Evolutionary conservation across 2,888 invertebrate genomes (phyloP), one percentile per base, ranked within the genome.

Genomic region (Chymomyza caudatula): DNA sequence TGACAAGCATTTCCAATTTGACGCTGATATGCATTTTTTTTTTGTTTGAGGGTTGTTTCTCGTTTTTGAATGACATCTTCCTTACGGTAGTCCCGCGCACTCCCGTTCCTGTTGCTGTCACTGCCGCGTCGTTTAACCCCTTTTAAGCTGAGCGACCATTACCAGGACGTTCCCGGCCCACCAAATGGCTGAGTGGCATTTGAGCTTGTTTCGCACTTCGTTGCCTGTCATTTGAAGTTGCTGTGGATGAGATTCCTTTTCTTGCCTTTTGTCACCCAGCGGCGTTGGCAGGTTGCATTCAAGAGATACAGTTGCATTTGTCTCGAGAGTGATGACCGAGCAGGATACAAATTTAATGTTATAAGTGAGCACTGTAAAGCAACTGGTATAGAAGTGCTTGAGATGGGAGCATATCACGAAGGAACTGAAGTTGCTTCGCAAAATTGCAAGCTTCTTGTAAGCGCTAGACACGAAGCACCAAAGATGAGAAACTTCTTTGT

Each of bases 1-100:
- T 89, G 90, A 90, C 90, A 90, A 88, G 88, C 88, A 88, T 89
- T 89, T 89, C 87, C 89, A 88, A 89, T 89, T 88, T 89, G 79
- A 77, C 70, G 77, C 74, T 71, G 83, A 76, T 83, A 67, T 64
- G 63, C 68, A 67, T 66, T 72, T 63, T 73, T 76, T 59, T 19
- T 66, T 72, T 63, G 71, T 76, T 59, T 19, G 71, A 8, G 73
- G 78, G 84, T 75, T 59, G 79, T 60, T 60, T 37, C 55, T 60
- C 65, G 17, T 58, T 52, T 51, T 6, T 43, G 22, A 61, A 53
- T 67, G 63, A 60, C 57, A 64, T 68, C 67, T 63, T 67, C 52
- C 25, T 60, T 61, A n/a, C 25, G 29, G 6, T 19, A 37, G 17
- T 15, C 22, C 19, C n/a, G 29, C 19, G 29, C 44, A 13, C 22